Percentiles rank a stretch among this genome's conserved stretches.
These are phyloP conservation scores for Malurus cyaneus DNA, from an alignment of 2,113 vertebrate species.

Conservation along the genomic window DNA sequence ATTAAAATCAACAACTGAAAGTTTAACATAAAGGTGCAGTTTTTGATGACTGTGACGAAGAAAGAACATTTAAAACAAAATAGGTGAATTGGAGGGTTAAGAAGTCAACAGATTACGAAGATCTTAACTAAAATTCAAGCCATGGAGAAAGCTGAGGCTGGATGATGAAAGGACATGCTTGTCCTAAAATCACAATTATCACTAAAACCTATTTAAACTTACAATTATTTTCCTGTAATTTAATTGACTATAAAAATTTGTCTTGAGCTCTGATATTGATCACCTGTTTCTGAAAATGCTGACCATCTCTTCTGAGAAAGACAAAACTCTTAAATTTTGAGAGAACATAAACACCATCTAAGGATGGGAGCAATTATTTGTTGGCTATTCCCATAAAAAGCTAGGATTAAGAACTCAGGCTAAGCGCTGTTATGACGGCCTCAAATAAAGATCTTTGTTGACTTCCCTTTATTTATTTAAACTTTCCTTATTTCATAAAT, in stretches of 20 bases:
- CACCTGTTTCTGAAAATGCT: neutral
- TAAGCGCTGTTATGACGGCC: neutral
- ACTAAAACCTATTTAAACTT: neutral
- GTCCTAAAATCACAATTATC: neutral
- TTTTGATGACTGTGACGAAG: neutral
- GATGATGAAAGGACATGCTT: neutral
- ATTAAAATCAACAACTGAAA: neutral
- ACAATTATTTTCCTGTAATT: neutral
- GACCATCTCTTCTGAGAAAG: neutral
- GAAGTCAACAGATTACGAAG: neutral
- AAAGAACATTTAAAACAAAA: neutral
- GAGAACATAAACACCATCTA: neutral
- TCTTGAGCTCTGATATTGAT: neutral
- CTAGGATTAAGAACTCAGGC: neutral
- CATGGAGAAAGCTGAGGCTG: neutral
- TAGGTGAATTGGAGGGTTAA: neutral
- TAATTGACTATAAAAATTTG: neutral
- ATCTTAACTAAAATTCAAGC: neutral
- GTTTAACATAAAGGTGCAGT: rapidly evolving
- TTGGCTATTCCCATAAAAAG: neutral
- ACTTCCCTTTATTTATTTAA: neutral
- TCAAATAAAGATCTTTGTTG: neutral
- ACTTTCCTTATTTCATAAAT: neutral
- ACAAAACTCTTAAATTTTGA: neutral
- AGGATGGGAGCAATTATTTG: neutral